phyloP scores from a whole-genome alignment of 2,888 invertebrate species.

The Leptopterna dolabrata region DNA sequence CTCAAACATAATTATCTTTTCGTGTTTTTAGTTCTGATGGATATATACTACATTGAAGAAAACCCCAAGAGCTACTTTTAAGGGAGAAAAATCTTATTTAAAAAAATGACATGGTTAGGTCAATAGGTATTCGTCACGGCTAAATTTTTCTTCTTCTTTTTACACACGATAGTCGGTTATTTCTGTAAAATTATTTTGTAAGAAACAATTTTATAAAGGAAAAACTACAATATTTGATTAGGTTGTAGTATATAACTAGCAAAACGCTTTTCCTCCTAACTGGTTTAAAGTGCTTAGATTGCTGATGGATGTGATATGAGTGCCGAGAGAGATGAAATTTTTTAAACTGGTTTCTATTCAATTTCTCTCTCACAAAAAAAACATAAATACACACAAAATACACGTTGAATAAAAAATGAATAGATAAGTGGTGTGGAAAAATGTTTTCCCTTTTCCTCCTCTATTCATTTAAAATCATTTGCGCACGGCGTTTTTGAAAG shows the following conservation, averaged over 20 bases:
- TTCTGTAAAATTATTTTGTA: not conserved
- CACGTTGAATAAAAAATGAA: conserved; percentile 13
- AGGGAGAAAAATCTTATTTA: not conserved
- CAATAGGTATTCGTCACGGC: not conserved
- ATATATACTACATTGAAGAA: conserved; percentile 47
- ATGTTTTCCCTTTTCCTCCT: not conserved
- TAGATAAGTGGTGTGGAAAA: conserved; percentile 9
- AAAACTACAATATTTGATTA: conserved; percentile 24
- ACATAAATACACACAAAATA: conserved; percentile 4
- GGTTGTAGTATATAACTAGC: conserved; percentile 47
- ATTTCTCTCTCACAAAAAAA: conserved; percentile 50
- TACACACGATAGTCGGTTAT: not conserved
- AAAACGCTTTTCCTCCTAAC: conserved; percentile 52
- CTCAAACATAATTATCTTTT: conserved; percentile 50
- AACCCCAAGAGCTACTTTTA: not conserved
- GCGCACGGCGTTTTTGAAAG: conserved; percentile 37
- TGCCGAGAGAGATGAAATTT: conserved; percentile 57
- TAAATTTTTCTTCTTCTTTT: not conserved
- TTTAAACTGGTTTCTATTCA: conserved; percentile 45
- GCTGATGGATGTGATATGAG: conserved; percentile 60
- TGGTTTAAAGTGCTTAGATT: conserved; percentile 58
- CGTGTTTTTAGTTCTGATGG: conserved; percentile 49
- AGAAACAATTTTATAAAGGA: not conserved
- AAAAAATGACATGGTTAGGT: not conserved
- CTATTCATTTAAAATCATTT: conserved; percentile 10